Evolutionary conservation across 2,113 vertebrate species (phyloP).

Genomic region (human): GRCh38 chr2:239934501-239935000

Average conservation of each 20-base stretch:
- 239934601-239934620: neutral
- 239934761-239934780: neutral
- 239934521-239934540: neutral
- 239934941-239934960: neutral
- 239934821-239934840: neutral
- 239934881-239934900: neutral
- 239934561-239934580: neutral
- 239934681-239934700: neutral
- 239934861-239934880: neutral
- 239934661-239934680: neutral
- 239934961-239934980: neutral
- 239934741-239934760: neutral
- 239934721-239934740: neutral
- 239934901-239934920: neutral
- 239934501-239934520: neutral
- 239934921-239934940: accelerated
- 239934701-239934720: neutral
- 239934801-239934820: neutral
- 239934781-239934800: neutral
- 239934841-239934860: neutral
- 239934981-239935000: too few relatives aligned
- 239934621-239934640: neutral
- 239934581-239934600: neutral
- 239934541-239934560: neutral
- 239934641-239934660: too few relatives aligned